Evolutionary conservation across 2,113 vertebrate species (phyloP).

Genomic region (Plestiodon gilberti): DNA sequence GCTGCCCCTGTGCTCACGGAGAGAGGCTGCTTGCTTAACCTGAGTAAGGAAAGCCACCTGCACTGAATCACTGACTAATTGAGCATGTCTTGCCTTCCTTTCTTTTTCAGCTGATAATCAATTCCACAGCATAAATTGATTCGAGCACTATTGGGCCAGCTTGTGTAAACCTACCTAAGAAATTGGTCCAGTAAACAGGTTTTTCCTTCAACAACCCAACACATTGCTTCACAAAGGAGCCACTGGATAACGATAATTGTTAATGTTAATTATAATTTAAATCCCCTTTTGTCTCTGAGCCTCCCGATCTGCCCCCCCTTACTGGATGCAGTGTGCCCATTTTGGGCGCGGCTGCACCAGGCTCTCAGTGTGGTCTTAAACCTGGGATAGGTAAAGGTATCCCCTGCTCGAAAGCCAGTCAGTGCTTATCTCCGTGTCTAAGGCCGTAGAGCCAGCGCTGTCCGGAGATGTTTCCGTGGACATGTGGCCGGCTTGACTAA

Average conservation of each 20-base stretch:
- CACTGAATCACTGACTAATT: conserved; percentile 55
- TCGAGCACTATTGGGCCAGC: conserved; percentile 14
- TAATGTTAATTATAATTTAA: too few species aligned
- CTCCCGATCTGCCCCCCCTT: too few species aligned
- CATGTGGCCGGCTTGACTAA: too few species aligned
- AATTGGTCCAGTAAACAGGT: not conserved
- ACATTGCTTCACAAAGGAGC: not conserved
- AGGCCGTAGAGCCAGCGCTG: too few species aligned
- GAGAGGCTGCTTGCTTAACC: conserved; percentile 39
- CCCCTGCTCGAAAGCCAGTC: too few species aligned
- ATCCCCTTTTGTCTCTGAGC: too few species aligned
- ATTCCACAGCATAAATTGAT: conserved; percentile 28
- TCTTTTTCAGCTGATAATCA: conserved; percentile 35
- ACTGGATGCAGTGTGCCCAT: too few species aligned
- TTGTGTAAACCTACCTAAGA: conserved; percentile 15
- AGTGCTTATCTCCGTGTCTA: too few species aligned
- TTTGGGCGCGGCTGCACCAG: too few species aligned
- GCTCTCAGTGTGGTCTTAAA: too few species aligned
- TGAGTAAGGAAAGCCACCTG: conserved; percentile 38
- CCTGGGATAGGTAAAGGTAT: too few species aligned
- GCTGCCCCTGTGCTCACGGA: conserved; percentile 23
- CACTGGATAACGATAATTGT: not conserved
- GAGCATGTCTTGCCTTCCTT: conserved; percentile 26
- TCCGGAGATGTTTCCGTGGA: too few species aligned
- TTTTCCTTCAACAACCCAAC: not conserved